A percentile compares a stretch with the other conserved stretches of the same genome.
Evolutionary conservation across 2,888 invertebrate genomes (phyloP).

Genomic region (Sicus ferrugineus): DNA sequence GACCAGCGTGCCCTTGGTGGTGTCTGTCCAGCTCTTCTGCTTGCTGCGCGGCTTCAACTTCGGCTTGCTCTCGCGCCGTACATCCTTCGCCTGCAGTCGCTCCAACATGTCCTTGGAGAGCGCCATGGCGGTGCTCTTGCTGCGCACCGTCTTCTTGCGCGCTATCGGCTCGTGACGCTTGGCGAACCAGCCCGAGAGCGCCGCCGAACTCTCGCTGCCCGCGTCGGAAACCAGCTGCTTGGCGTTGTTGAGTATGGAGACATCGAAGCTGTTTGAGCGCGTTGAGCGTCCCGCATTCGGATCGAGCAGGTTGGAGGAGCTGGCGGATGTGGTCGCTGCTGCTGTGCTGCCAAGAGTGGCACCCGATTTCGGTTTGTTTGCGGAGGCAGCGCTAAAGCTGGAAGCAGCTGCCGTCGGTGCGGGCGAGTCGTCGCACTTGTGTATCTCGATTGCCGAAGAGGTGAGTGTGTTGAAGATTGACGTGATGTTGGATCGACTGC

Average conservation of each 20-base stretch:
- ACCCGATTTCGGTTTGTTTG: conserved; percentile 39
- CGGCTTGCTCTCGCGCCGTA: conserved; percentile 62
- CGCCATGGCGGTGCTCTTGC: conserved; percentile 66
- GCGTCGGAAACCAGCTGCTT: conserved; percentile 63
- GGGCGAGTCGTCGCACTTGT: conserved; percentile 71
- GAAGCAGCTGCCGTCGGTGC: conserved; percentile 45
- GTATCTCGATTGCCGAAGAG: conserved; percentile 82
- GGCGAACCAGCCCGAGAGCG: conserved; percentile 78
- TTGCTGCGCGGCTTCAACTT: conserved; percentile 58
- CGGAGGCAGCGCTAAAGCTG: conserved; percentile 28
- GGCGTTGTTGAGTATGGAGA: conserved; percentile 73
- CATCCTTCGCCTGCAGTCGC: conserved; percentile 67
- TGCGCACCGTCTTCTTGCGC: conserved; percentile 68
- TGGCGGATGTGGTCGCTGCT: conserved; percentile 45
- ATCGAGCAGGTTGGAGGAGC: conserved; percentile 54
- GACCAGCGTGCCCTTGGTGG: conserved; percentile 72
- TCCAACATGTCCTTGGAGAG: conserved; percentile 71
- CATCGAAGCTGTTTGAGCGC: conserved; percentile 86
- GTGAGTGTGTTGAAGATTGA: conserved; percentile 76
- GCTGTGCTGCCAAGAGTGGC: conserved; percentile 42
- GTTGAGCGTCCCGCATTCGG: conserved; percentile 68
- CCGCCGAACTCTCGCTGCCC: conserved; percentile 66
- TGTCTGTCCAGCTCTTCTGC: conserved; percentile 59
- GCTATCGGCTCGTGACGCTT: conserved; percentile 81
- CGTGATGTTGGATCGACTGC: conserved; percentile 82